Evolutionary conservation across 2,797 vertebrate genomes (phyloP).

Genomic region (Alfaro cultratus): DNA sequence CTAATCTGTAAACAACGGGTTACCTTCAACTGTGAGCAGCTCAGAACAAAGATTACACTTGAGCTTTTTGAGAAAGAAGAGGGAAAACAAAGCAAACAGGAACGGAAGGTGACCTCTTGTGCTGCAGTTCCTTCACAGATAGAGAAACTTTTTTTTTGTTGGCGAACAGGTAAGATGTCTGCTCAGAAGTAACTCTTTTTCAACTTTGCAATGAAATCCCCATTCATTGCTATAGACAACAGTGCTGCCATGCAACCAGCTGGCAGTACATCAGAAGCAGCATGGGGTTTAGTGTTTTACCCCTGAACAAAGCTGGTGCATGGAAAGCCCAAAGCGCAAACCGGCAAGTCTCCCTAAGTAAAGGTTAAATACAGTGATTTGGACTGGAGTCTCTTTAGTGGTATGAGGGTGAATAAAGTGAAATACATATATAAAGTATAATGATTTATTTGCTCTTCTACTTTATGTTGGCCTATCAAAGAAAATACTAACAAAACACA

Average conservation of each 20-base stretch:
- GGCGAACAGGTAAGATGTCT: no score
- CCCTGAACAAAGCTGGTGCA: neutral
- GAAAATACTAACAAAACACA: neutral
- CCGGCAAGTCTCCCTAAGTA: neutral
- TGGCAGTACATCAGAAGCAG: neutral
- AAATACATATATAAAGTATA: neutral
- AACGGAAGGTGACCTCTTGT: slow-evolving; percentile 30
- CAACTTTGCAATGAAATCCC: neutral
- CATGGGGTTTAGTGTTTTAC: neutral
- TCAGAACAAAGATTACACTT: slow-evolving; percentile 54
- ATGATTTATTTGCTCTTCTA: neutral
- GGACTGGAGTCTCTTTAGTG: neutral
- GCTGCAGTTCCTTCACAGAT: slow-evolving; percentile 24
- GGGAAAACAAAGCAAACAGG: slow-evolving; percentile 6
- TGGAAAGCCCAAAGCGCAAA: neutral
- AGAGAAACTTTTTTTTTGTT: neutral
- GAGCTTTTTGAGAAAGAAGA: slow-evolving; percentile 38
- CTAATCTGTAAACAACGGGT: slow-evolving; percentile 71
- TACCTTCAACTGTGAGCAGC: slow-evolving; percentile 62
- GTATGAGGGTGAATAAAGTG: neutral
- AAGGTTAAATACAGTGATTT: neutral
- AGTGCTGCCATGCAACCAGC: neutral
- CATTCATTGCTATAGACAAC: neutral
- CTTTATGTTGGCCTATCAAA: neutral
- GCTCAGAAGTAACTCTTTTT: neutral